Conservation (phyloP, 2,888 invertebrate species). For the Girardia tigrina region DNA sequence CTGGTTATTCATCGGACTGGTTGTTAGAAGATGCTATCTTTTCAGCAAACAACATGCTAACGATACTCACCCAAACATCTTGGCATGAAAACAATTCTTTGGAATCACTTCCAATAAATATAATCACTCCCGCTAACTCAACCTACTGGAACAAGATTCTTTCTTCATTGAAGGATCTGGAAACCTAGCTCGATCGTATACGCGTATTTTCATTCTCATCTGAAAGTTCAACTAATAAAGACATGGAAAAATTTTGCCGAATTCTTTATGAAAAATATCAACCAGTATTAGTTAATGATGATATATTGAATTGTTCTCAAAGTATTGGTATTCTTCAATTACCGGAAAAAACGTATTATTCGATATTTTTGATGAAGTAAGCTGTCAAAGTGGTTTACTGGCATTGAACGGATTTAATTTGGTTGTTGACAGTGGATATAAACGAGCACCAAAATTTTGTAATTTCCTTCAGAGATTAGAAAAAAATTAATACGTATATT, state of each 20-base stretch:
- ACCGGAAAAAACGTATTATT: not conserved
- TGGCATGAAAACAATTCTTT: not conserved
- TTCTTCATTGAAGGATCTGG: not conserved
- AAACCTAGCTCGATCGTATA: not conserved
- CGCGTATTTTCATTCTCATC: conserved; percentile 19
- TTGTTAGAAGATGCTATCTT: not conserved
- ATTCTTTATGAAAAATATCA: not conserved
- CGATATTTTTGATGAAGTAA: not conserved
- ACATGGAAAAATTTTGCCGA: not conserved
- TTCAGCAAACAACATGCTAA: not conserved
- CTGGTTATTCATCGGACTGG: conserved; percentile 2
- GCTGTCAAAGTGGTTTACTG: not conserved
- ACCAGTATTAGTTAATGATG: conserved; percentile 3
- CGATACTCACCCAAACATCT: not conserved
- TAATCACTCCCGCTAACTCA: not conserved
- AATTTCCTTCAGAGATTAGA: not conserved
- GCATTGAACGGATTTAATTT: conserved; percentile 13
- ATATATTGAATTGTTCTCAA: not conserved
- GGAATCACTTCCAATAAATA: not conserved
- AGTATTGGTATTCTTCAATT: not conserved
- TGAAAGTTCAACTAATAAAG: not conserved
- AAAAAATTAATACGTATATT: not conserved
- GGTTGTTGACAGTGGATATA: not conserved
- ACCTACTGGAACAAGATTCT: not conserved
- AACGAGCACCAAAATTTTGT: not conserved